phyloP scores from a whole-genome alignment of 2,888 invertebrate genomes.

The Ceramica pisi region DNA sequence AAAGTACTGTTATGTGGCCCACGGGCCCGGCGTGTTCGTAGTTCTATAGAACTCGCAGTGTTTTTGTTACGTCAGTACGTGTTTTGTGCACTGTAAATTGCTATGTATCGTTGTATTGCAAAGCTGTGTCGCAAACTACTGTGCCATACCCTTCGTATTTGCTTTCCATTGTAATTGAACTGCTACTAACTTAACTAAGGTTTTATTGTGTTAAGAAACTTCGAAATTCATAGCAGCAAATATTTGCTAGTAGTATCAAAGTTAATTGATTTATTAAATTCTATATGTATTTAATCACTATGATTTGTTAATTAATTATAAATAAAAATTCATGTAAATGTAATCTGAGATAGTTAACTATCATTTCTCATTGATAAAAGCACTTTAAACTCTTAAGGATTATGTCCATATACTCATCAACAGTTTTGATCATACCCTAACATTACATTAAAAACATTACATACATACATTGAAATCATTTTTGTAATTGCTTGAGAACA shows the following conservation, averaged over 20 bases:
- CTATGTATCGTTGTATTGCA: constrained; percentile 50
- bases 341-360: constrained; percentile 38
- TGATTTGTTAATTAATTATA: constrained; percentile 11
- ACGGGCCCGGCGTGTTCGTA: constrained; percentile 71
- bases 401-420: constrained; percentile 6
- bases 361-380: constrained; percentile 23
- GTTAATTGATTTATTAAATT: constrained; percentile 16
- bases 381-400: neutral
- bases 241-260: neutral
- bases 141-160: constrained; percentile 46
- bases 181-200: constrained; percentile 25
- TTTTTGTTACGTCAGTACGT: constrained; percentile 72
- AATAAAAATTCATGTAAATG: constrained; percentile 18
- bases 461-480: neutral
- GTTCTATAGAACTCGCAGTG: constrained; percentile 60
- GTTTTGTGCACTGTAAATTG: constrained; percentile 60
- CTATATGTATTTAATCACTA: neutral
- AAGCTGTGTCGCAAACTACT: constrained; percentile 57
- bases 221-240: neutral
- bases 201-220: constrained; percentile 2
- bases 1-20: constrained; percentile 72
- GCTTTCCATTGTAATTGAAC: constrained; percentile 41
- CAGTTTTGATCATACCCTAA: neutral
- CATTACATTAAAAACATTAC: neutral
- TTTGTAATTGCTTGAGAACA: neutral